Base-by-base conservation (phyloP, 2,888 invertebrate species). In the Nemotelus nigrinus region DNA sequence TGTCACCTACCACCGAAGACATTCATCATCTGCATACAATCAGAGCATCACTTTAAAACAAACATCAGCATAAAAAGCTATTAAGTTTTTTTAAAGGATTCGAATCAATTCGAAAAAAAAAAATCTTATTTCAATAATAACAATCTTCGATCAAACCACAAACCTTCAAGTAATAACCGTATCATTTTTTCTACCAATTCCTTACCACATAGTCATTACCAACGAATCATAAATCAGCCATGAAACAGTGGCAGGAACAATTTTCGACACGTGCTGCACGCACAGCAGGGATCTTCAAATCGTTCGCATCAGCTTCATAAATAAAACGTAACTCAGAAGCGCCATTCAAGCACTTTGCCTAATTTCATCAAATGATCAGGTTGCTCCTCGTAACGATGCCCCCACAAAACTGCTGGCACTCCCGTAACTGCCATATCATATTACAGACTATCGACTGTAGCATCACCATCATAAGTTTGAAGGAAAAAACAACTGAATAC, bases 361-460 rank as follows among this genome's bases (percentile, higher is more conserved):
- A 55, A 71, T 57, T 71, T 71, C 71, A 71, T 71, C 57, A 71
- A 53, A 41, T 44, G 71, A 71, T 71, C 71, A 57, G 71, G 71
- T 71, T 71, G 55, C 71, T 55, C 71, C 71, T 68, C 50, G 50
- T 39, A 45, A 45, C 41, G 39, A 67, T 55, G 44, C 10, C 65
- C 25, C 25, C 65, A 65, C 10, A 7, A 65, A 65, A 65, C 47
- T 44, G 25, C 63, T 41, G 3, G 41, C 10, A 43, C 41, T 41
- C 43, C 3, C 6, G 8, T 43, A 63, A 4, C 63, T 5, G 25
- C 5, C 25, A 25, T 25, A 25, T 25, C 25, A 25, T 25, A 25
- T 25, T 25, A 25, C 25, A 25, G 0, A 63, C 63, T 43, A 3
- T 39, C 43, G 63, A 63, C 63, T 43, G 2, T 43, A 39, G 43